Evolutionary conservation across 1,140 invertebrate species (phyloP).

Genomic region (Microplitis mediator): DNA sequence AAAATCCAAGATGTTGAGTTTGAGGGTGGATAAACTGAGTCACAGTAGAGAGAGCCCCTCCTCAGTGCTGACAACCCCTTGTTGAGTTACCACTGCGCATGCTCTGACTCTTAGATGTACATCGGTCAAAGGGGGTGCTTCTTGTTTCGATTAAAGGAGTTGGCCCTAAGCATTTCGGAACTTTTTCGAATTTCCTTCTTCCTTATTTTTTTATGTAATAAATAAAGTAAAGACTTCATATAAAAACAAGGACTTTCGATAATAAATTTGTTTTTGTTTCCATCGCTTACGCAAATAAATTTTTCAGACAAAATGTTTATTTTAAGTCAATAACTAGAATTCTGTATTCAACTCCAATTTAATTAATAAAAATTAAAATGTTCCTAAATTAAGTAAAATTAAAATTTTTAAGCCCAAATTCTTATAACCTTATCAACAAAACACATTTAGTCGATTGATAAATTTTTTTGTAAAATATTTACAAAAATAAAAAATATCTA

Average conservation of each 20-base stretch:
- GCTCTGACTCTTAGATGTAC: constrained; percentile 28
- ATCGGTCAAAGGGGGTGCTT: constrained; percentile 40
- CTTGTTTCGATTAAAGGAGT: constrained; percentile 5
- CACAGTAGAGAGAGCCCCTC: constrained; percentile 37
- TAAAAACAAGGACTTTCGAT: not conserved
- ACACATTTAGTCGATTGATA: no score
- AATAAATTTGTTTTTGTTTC: no score
- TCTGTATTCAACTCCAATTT: no score
- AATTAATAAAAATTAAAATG: no score
- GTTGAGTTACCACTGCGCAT: constrained; percentile 40
- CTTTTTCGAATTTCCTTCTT: not conserved
- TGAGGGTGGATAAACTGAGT: constrained; percentile 43
- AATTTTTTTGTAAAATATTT: no score
- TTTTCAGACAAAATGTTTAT: no score
- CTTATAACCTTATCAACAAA: no score
- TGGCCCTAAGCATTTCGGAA: not conserved
- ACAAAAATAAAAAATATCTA: no score
- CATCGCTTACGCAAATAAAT: no score
- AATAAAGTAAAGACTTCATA: not conserved
- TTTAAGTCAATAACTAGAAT: no score
- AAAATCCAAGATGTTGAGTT: constrained; percentile 6
- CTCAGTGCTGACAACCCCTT: constrained; percentile 12
- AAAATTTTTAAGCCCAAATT: no score
- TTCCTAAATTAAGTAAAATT: no score
- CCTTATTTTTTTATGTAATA: not conserved